These are phyloP conservation scores for Cynodonichthys magdalenae DNA, from an alignment of 2,797 vertebrate species.

Conservation along the genomic window DNA sequence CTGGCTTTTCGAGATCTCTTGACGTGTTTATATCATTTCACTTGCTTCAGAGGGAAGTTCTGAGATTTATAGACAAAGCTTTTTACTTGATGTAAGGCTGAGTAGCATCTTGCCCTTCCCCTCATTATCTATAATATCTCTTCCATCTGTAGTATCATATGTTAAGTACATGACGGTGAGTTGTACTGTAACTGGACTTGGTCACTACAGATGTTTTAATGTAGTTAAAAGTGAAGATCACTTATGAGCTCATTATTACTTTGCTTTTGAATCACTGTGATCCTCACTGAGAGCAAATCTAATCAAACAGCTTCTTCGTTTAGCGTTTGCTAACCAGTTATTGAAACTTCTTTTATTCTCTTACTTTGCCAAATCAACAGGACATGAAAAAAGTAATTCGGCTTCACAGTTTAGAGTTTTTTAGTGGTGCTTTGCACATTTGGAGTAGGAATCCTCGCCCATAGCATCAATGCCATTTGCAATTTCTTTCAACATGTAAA, in stretches of 20 bases:
- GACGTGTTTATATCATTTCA: constrained; percentile 47
- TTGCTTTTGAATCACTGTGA: too few species aligned
- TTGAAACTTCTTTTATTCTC: background rate
- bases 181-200: constrained; percentile 1
- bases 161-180: background rate
- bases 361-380: background rate
- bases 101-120: background rate
- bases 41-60: constrained; percentile 14
- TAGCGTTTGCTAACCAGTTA: background rate
- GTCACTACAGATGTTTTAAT: background rate
- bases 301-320: background rate
- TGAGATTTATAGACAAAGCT: background rate
- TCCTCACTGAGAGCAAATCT: background rate
- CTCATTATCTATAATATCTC: constrained; percentile 1
- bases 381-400: background rate
- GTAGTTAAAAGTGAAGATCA: constrained; percentile 8
- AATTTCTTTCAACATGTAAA: background rate
- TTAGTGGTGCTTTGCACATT: too few species aligned
- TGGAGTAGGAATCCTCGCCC: too few species aligned
- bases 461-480: too few species aligned
- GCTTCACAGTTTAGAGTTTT: too few species aligned
- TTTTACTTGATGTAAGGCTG: background rate
- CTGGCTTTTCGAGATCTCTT: constrained; percentile 24
- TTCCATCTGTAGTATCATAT: background rate
- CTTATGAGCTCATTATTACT: background rate